Percentiles rank a stretch among this genome's conserved stretches.
phyloP scores from a whole-genome alignment of 2,797 vertebrate species.

The Orestias chungarensis region DNA sequence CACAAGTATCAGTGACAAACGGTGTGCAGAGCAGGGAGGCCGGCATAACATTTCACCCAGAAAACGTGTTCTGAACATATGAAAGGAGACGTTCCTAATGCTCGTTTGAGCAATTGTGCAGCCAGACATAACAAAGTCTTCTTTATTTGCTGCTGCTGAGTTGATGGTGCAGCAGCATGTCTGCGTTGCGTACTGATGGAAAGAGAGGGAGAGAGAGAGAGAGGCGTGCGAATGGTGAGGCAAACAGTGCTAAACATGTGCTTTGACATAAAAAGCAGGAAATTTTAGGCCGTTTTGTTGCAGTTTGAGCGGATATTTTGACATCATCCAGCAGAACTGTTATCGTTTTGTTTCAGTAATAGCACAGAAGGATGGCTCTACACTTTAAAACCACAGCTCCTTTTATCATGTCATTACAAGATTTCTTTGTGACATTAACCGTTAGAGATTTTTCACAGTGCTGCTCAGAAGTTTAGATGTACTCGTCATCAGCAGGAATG shows the following conservation, averaged over 20 bases:
- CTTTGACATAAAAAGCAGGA: constrained; percentile 18
- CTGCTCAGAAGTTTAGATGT: background rate
- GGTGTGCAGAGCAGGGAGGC: constrained; percentile 13
- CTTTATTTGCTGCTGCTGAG: constrained; percentile 23
- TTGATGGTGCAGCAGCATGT: constrained; percentile 25
- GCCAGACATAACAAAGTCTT: constrained; percentile 14
- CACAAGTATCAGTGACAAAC: constrained; percentile 12
- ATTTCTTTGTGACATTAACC: background rate
- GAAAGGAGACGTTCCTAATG: constrained; percentile 6
- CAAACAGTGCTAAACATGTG: constrained; percentile 1
- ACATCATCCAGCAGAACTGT: constrained; percentile 16
- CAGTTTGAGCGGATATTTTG: constrained; percentile 32
- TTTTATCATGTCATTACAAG: background rate
- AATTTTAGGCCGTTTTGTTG: constrained; percentile 7
- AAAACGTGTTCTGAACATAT: constrained; percentile 7
- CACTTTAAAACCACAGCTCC: background rate
- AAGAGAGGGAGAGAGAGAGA: background rate
- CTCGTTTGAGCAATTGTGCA: constrained; percentile 26
- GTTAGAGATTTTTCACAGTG: background rate
- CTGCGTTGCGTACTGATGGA: background rate
- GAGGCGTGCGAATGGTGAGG: constrained; percentile 1
- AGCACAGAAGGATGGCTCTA: background rate
- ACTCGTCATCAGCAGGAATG: background rate
- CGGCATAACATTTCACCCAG: constrained; percentile 10
- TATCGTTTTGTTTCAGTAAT: constrained; percentile 15